Percentiles rank a stretch among this genome's conserved stretches.
phyloP scores from a whole-genome alignment of 2,797 vertebrate genomes.

The Margarornis squamiger region DNA sequence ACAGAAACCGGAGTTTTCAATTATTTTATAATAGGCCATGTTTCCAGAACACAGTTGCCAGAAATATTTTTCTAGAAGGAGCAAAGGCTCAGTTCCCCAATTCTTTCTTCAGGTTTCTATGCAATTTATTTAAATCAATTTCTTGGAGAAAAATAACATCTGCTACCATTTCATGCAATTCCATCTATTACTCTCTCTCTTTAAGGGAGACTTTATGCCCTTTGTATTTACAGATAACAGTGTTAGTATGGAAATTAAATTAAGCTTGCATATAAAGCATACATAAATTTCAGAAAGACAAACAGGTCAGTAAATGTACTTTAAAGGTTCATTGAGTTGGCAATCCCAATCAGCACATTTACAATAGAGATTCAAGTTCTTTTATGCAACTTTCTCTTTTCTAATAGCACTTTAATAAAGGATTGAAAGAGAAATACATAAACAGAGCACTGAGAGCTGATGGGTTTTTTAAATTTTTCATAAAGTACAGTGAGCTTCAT shows the following conservation, averaged over 20 bases:
- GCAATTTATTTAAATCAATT: slow-evolving; percentile 44
- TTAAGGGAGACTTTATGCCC: slow-evolving; percentile 6
- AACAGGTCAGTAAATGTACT: background rate
- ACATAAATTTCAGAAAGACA: slow-evolving; percentile 21
- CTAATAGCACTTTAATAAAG: background rate
- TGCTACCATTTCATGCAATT: slow-evolving; percentile 30
- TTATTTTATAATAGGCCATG: background rate
- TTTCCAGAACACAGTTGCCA: slow-evolving; percentile 1
- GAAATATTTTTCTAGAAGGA: slow-evolving; percentile 36
- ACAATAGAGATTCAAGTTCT: background rate
- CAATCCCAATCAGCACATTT: background rate
- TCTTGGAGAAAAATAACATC: slow-evolving; percentile 51
- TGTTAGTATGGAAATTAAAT: slow-evolving; percentile 47
- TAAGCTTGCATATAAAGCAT: background rate
- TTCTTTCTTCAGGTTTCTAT: slow-evolving; percentile 19
- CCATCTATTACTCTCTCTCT: background rate
- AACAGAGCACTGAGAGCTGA: background rate
- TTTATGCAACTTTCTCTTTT: slow-evolving; percentile 7
- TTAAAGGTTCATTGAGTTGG: slow-evolving; percentile 1
- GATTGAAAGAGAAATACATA: background rate
- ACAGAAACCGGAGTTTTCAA: background rate
- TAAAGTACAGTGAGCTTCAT: background rate
- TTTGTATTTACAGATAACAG: slow-evolving; percentile 42
- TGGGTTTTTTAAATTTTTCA: background rate
- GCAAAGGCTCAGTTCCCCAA: background rate